Conservation (phyloP, 2,797 vertebrate species). For the Bucorvus abyssinicus region DNA sequence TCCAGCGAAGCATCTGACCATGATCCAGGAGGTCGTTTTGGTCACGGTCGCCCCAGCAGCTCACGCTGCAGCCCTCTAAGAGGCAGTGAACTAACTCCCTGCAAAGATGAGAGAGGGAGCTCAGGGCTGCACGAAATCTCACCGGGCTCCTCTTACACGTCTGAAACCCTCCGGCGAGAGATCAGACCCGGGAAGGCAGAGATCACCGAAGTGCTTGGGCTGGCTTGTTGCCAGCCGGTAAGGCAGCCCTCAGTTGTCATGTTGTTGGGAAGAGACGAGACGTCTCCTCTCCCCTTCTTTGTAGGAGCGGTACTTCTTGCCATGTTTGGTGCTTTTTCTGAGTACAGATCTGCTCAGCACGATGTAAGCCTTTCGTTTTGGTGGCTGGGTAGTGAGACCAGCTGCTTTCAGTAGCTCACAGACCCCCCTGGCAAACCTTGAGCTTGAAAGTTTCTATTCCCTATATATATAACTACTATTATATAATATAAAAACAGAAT, state of each 20-base stretch:
- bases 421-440: not conserved
- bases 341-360: not conserved
- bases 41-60: not conserved
- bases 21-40: not conserved
- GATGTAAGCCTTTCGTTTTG: not conserved
- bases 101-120: not conserved
- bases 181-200: not conserved
- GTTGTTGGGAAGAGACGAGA: not conserved
- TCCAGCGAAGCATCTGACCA: not conserved
- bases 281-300: not conserved
- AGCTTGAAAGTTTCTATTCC: not conserved
- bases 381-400: not conserved
- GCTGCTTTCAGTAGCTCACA: not conserved
- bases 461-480: not conserved
- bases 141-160: not conserved
- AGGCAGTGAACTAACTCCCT: not conserved
- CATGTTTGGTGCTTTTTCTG: not conserved
- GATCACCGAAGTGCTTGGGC: not conserved
- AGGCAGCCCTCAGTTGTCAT: not conserved
- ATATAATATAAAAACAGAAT: not conserved
- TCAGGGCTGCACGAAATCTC: not conserved
- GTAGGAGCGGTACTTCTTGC: not conserved
- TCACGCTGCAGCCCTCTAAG: not conserved
- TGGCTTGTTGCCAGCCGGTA: not conserved
- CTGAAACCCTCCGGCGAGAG: fast-evolving